phyloP scores from a whole-genome alignment of 2,797 vertebrate species.

The Odontamblyopus rebecca region DNA sequence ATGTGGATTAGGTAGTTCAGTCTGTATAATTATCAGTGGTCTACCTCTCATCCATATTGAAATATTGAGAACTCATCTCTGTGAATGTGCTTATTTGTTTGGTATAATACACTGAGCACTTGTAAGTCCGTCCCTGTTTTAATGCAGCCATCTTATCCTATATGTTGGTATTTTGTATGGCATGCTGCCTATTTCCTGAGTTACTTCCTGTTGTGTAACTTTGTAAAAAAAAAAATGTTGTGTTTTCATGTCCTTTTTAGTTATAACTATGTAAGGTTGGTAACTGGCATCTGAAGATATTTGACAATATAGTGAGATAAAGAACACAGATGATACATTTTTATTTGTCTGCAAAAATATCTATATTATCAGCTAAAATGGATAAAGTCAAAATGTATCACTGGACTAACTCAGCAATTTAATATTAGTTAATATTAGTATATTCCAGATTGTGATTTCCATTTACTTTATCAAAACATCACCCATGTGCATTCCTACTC shows the following conservation, averaged over 20 bases:
- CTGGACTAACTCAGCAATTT: no score
- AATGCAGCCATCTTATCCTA: neutral
- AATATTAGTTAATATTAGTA: no score
- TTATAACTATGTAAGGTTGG: no score
- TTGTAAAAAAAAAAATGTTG: neutral
- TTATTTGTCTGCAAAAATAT: no score
- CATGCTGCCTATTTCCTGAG: slow-evolving; percentile 3
- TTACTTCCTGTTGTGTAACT: slow-evolving; percentile 1
- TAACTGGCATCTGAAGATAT: neutral
- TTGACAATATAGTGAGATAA: neutral
- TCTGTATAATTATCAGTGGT: neutral
- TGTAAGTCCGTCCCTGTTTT: neutral
- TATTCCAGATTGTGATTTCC: neutral
- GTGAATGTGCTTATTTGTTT: neutral
- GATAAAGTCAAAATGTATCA: no score
- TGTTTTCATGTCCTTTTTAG: slow-evolving; percentile 4
- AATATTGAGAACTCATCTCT: neutral
- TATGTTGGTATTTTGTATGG: neutral
- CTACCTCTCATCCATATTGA: no score
- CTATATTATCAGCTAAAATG: no score
- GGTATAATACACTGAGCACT: neutral
- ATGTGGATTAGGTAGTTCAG: neutral
- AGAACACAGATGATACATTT: no score
- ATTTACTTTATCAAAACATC: slow-evolving; percentile 10
- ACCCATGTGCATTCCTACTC: neutral